These are phyloP conservation scores for Ciconia maguari DNA, from an alignment of 2,113 vertebrate species.

Conservation along the genomic window DNA sequence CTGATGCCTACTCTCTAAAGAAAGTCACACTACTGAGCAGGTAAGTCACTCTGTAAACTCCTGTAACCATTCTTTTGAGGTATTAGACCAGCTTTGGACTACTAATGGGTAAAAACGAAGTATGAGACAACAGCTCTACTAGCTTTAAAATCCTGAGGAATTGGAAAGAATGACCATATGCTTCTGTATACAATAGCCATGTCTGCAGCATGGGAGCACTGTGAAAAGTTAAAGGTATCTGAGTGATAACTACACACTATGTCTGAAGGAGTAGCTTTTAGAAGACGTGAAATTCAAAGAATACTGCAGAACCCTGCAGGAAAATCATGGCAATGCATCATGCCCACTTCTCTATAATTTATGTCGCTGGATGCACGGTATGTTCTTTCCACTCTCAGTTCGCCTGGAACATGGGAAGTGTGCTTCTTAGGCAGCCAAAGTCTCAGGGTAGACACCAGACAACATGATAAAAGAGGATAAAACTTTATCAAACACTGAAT, in stretches of 20 bases:
- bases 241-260: not conserved
- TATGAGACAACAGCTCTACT: not conserved
- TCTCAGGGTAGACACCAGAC: not conserved
- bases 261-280: not conserved
- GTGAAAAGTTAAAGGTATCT: not conserved
- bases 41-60: not conserved
- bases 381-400: not conserved
- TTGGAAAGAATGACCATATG: not conserved
- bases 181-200: not conserved
- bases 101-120: not conserved
- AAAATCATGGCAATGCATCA: not conserved
- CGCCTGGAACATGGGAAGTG: not conserved
- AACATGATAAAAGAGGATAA: not conserved
- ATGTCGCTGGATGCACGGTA: not conserved
- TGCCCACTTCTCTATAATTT: not conserved
- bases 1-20: not conserved
- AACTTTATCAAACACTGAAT: not conserved
- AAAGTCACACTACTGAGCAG: not conserved
- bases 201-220: not conserved
- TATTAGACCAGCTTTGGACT: not conserved
- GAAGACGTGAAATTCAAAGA: not conserved
- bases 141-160: not conserved
- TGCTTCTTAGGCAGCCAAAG: not conserved
- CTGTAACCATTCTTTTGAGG: not conserved
- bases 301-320: not conserved